Evolutionary conservation across 92 coral and sea anemone species (phyloP).

Genomic region (Isaurus tuberculatus): DNA sequence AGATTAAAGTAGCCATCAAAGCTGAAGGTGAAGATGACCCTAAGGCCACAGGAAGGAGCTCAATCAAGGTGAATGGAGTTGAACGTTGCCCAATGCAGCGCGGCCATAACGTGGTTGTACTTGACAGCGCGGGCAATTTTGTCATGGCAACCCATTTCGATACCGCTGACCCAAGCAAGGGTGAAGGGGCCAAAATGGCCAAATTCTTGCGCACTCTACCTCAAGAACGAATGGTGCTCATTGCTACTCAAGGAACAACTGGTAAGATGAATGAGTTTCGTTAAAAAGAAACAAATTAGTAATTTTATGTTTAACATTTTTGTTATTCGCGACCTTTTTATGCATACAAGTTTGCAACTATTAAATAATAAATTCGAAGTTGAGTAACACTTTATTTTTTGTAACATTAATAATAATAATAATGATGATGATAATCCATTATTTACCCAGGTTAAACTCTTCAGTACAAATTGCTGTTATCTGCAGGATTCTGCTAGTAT

Average conservation of each 20-base stretch:
- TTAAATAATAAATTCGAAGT: too few species aligned
- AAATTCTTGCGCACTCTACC: slow-evolving; percentile 88
- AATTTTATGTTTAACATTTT: too few species aligned
- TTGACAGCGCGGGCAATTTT: slow-evolving; percentile 93
- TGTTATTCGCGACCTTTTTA: too few species aligned
- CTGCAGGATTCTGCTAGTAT: too few species aligned
- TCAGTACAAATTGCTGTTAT: too few species aligned
- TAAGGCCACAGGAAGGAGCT: slow-evolving; percentile 87
- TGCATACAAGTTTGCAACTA: too few species aligned
- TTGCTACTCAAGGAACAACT: slow-evolving; percentile 96
- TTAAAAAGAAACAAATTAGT: too few species aligned
- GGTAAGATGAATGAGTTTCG: slow-evolving; percentile 59
- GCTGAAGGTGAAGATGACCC: slow-evolving; percentile 99
- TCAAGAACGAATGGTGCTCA: slow-evolving; percentile 90
- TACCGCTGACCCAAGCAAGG: slow-evolving; percentile 95
- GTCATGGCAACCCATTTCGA: slow-evolving; percentile 92
- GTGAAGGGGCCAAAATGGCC: slow-evolving; percentile 94
- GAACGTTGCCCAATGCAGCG: slow-evolving; percentile 93
- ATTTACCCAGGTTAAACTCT: too few species aligned
- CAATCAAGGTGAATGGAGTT: slow-evolving; percentile 93
- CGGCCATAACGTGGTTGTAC: slow-evolving; percentile 93
- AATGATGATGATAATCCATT: too few species aligned
- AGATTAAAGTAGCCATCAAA: slow-evolving; percentile 82
- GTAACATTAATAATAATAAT: too few species aligned
- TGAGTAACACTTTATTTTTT: too few species aligned